phyloP scores from a whole-genome alignment of 1,140 invertebrate species.

The Nephila pilipes region DNA sequence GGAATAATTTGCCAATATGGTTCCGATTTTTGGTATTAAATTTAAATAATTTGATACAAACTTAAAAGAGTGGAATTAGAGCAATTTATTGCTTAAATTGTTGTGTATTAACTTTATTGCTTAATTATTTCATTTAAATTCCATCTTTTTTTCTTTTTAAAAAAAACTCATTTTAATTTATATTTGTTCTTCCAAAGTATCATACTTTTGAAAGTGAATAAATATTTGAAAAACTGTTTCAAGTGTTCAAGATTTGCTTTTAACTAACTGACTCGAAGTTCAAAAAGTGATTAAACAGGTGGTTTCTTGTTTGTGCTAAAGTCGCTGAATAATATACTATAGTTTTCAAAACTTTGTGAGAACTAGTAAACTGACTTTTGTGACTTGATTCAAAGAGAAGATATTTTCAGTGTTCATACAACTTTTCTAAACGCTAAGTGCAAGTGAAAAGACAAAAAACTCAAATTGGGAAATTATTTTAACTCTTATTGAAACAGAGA shows the following conservation, averaged over 20 bases:
- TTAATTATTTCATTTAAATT: neutral
- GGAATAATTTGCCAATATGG: neutral
- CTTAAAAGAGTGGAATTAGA: neutral
- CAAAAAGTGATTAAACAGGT: neutral
- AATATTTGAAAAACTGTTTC: neutral
- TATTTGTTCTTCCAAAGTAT: too few species aligned
- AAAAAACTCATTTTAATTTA: too few species aligned
- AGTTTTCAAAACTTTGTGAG: neutral
- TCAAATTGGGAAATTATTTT: neutral
- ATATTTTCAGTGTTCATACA: neutral
- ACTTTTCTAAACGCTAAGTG: neutral
- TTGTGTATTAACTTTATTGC: neutral
- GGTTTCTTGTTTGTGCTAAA: neutral
- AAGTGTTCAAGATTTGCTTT: neutral
- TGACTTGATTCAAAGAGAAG: neutral
- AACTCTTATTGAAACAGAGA: neutral
- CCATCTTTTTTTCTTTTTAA: neutral
- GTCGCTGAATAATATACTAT: neutral
- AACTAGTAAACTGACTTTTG: neutral
- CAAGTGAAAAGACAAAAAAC: neutral
- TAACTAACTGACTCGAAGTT: neutral
- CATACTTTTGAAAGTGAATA: too few species aligned
- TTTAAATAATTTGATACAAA: slow-evolving; percentile 6
- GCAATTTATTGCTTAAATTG: neutral
- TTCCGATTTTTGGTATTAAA: neutral